Conservation (phyloP, 1,140 invertebrate genomes). For the Coenobita brevimanus region DNA sequence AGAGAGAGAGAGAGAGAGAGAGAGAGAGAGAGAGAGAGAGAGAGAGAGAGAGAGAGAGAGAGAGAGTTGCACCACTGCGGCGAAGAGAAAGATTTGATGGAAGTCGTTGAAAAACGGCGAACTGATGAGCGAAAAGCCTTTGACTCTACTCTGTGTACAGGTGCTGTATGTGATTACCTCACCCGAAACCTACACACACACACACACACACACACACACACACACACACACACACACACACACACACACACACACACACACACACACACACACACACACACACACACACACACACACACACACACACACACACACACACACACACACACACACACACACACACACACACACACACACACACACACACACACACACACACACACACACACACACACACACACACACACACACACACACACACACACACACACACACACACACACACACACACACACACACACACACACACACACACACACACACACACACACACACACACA, state of each 20-base stretch:
- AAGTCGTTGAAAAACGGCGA: too few relatives aligned
- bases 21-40: too few relatives aligned
- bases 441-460: not conserved
- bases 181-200: slow-evolving; percentile 18
- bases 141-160: too few relatives aligned
- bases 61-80: too few relatives aligned
- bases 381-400: slow-evolving; percentile 28
- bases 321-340: slow-evolving; percentile 41
- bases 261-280: slow-evolving; percentile 45
- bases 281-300: slow-evolving; percentile 40
- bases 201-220: slow-evolving; percentile 47
- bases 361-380: slow-evolving; percentile 27
- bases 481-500: too few relatives aligned
- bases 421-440: not conserved
- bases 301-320: slow-evolving; percentile 45
- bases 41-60: too few relatives aligned
- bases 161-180: not conserved
- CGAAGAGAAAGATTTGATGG: too few relatives aligned
- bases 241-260: slow-evolving; percentile 39
- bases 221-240: slow-evolving; percentile 47
- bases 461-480: too few relatives aligned
- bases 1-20: too few relatives aligned
- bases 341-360: slow-evolving; percentile 22
- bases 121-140: too few relatives aligned
- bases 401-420: slow-evolving; percentile 38